Evolutionary conservation across 2,797 vertebrate species (phyloP).

Genomic region (Sebastolobus altivelis): DNA sequence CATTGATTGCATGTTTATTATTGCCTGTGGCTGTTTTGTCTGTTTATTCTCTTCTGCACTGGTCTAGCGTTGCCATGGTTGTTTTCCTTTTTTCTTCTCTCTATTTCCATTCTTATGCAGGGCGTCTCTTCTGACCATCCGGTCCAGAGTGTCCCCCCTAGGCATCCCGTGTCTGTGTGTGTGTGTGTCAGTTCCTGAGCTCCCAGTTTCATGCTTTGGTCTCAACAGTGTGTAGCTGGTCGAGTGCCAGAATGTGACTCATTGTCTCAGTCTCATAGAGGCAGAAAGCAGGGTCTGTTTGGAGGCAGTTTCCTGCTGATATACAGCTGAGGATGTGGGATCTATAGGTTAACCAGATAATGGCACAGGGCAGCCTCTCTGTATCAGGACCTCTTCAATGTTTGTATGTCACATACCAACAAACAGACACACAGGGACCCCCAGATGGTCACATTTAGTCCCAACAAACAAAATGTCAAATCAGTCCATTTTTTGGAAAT

Average conservation of each 20-base stretch:
- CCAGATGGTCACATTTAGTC: background rate
- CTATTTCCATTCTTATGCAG: conserved; percentile 76
- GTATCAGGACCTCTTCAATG: background rate
- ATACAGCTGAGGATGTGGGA: conserved; percentile 79
- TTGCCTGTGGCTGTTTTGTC: conserved; percentile 56
- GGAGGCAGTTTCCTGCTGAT: conserved; percentile 92
- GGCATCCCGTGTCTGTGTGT: conserved; percentile 51
- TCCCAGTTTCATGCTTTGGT: conserved; percentile 33
- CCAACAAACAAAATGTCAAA: background rate
- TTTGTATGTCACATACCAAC: conserved; percentile 15
- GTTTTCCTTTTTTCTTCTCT: conserved; percentile 57
- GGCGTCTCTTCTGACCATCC: conserved; percentile 69
- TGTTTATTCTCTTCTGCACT: conserved; percentile 57
- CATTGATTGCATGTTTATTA: conserved; percentile 77
- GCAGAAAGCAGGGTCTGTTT: conserved; percentile 82
- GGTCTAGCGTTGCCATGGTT: conserved; percentile 68
- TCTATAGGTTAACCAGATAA: conserved; percentile 48
- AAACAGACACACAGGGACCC: background rate
- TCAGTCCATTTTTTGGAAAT: background rate
- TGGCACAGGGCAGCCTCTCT: background rate
- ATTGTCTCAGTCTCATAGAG: conserved; percentile 77
- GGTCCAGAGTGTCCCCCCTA: conserved; percentile 69
- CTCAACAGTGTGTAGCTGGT: conserved; percentile 56
- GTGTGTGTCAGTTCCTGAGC: conserved; percentile 33
- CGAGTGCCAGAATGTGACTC: conserved; percentile 82